These are phyloP conservation scores for Ptilorrhoa leucosticta DNA, from an alignment of 2,113 vertebrate genomes.

Conservation along the genomic window DNA sequence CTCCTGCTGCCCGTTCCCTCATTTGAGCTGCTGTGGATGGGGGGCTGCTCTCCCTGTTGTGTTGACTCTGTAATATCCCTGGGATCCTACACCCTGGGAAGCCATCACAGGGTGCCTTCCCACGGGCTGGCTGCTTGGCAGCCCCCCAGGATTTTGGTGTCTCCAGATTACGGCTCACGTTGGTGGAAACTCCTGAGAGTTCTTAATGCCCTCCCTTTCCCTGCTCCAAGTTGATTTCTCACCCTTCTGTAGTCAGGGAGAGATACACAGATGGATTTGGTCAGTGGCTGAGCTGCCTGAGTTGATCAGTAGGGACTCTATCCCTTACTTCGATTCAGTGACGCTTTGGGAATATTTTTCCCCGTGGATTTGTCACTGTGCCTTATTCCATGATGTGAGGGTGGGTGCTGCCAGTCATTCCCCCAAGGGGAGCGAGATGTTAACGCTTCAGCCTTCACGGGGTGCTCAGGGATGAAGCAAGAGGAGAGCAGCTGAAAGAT, in stretches of 20 bases:
- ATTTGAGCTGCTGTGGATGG: neutral
- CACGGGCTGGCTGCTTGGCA: neutral
- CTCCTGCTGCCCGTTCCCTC: neutral
- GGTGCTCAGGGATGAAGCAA: neutral
- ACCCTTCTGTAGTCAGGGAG: neutral
- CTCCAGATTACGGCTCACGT: neutral
- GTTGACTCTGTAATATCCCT: neutral
- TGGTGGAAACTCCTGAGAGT: neutral
- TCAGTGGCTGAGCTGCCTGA: neutral
- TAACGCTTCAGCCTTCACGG: neutral
- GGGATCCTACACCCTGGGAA: neutral
- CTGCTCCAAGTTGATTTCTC: neutral
- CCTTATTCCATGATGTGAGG: neutral
- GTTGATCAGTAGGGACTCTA: neutral
- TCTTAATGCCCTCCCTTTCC: neutral
- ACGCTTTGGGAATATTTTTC: neutral
- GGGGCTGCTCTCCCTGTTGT: neutral
- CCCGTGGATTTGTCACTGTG: neutral
- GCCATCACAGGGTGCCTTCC: neutral
- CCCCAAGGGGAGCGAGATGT: accelerated
- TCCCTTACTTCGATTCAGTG: neutral
- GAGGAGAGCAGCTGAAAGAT: neutral
- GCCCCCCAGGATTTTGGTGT: neutral
- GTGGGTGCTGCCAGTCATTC: neutral
- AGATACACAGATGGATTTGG: neutral